Conservation (phyloP, 2,113 vertebrate genomes). For the Cygnus atratus region DNA sequence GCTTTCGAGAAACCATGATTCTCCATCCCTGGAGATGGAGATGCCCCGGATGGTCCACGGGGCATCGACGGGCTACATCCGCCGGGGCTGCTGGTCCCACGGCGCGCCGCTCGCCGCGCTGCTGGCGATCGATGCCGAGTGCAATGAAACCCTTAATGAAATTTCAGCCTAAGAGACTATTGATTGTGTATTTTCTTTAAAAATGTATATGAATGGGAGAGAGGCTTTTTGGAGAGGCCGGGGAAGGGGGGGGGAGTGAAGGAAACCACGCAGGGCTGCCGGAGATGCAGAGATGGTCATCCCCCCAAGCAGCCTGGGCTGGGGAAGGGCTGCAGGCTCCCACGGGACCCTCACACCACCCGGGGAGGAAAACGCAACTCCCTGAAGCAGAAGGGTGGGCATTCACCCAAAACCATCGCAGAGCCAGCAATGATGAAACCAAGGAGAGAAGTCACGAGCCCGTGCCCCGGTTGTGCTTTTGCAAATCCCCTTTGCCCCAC, state of each 20-base stretch:
- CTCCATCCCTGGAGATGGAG: no score
- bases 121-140: conserved; percentile 32
- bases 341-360: not conserved
- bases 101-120: not conserved
- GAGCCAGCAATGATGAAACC: not conserved
- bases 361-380: not conserved
- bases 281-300: not conserved
- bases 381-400: not conserved
- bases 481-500: not conserved
- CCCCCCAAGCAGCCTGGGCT: not conserved
- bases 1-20: not conserved
- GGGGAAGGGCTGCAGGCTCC: not conserved
- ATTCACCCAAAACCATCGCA: not conserved
- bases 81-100: fast-evolving
- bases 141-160: conserved; percentile 64
- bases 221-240: not conserved
- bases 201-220: conserved; percentile 56
- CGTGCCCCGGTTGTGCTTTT: not conserved
- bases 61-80: fast-evolving
- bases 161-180: conserved; percentile 59
- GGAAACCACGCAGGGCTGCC: fast-evolving
- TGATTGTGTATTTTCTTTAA: conserved; percentile 56
- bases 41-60: not conserved
- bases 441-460: not conserved
- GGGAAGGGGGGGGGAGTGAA: not conserved